Percentiles rank a stretch among this genome's conserved stretches.
Conservation (phyloP, 1,140 invertebrate species). For the Microplitis mediator region DNA sequence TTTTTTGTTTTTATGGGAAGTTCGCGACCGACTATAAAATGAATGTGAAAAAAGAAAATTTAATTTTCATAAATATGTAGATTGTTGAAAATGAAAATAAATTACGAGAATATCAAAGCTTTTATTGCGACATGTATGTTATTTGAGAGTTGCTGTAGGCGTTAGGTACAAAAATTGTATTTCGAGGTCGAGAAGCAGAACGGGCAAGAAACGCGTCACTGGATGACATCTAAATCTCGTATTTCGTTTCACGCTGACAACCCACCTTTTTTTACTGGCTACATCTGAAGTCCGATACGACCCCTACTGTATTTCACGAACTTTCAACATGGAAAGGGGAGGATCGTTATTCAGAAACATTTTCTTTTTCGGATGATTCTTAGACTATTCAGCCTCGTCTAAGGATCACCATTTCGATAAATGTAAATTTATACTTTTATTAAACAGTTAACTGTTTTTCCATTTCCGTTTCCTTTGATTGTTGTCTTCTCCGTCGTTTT, state of each 20-base stretch:
- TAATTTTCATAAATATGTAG: no score
- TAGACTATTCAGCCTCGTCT: not conserved
- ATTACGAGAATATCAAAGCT: no score
- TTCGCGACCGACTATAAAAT: no score
- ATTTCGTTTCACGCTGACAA: conserved; percentile 55
- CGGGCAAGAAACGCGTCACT: conserved; percentile 42
- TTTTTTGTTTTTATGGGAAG: no score
- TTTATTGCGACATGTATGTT: conserved; percentile 39
- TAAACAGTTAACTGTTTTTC: no score
- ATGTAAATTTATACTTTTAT: no score
- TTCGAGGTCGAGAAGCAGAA: not conserved
- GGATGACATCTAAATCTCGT: conserved; percentile 62
- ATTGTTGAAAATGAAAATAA: not conserved
- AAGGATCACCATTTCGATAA: no score
- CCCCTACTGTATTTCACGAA: conserved; percentile 25
- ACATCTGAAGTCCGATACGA: conserved; percentile 16
- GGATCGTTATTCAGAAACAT: conserved; percentile 37
- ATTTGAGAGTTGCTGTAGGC: conserved; percentile 9
- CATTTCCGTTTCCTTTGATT: no score
- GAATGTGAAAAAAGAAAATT: no score
- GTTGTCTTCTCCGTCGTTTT: no score
- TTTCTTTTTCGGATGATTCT: conserved; percentile 32
- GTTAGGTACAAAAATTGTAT: conserved; percentile 16
- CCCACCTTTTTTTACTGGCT: conserved; percentile 51
- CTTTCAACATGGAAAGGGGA: conserved; percentile 30